phyloP scores from a whole-genome alignment of 2,888 invertebrate species.

The Mayetiola destructor region DNA sequence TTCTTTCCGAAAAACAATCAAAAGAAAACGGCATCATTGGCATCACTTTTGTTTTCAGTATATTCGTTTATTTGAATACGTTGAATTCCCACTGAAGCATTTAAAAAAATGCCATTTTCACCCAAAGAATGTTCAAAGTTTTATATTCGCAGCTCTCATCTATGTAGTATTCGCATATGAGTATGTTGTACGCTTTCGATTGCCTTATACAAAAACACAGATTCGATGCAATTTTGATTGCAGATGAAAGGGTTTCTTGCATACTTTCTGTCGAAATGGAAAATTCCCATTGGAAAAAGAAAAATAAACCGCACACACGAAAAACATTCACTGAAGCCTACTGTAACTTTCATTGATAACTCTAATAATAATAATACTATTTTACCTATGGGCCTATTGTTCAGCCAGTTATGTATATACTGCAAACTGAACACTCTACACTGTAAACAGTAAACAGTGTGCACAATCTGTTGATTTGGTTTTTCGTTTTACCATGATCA shows the following conservation, averaged over 20 bases:
- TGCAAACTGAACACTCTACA: no score
- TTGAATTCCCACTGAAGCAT: constrained; percentile 7
- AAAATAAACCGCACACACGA: neutral
- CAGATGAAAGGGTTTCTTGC: neutral
- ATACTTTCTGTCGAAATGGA: neutral
- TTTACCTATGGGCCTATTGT: neutral
- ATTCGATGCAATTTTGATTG: neutral
- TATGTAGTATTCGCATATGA: neutral
- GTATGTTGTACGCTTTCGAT: neutral
- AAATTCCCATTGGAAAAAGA: no score
- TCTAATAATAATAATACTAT: neutral
- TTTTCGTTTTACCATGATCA: neutral
- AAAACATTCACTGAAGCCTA: neutral
- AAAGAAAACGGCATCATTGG: neutral
- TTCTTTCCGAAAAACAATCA: neutral
- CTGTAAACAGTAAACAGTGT: no score
- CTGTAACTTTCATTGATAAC: constrained; percentile 13
- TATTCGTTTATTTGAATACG: constrained; percentile 1
- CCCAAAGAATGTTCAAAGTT: neutral
- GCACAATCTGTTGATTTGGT: neutral
- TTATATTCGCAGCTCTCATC: neutral
- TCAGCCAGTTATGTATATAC: neutral
- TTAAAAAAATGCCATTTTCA: neutral
- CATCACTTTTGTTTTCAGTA: constrained; percentile 4
- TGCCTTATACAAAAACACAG: neutral